phyloP scores from a whole-genome alignment of 2,797 vertebrate genomes.

The Ataeniobius toweri region DNA sequence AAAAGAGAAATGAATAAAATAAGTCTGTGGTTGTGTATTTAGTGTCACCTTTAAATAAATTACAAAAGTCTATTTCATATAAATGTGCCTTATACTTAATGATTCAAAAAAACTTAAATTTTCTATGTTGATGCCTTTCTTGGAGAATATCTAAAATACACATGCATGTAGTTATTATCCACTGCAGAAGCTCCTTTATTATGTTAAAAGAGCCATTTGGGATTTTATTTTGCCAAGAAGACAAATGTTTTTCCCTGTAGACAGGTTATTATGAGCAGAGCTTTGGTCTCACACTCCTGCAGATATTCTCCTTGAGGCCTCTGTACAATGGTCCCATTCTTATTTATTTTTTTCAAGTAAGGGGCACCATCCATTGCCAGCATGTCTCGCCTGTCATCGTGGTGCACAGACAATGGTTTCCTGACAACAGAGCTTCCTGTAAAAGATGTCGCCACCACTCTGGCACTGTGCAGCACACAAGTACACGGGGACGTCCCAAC shows the following conservation, averaged over 20 bases:
- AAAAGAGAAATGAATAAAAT: not conserved
- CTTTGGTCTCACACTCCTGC: constrained; percentile 57
- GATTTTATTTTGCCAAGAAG: constrained; percentile 48
- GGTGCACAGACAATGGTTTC: constrained; percentile 67
- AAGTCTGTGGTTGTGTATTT: not conserved
- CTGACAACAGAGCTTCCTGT: constrained; percentile 69
- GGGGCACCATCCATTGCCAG: constrained; percentile 69
- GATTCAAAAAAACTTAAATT: not conserved
- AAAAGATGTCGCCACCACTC: constrained; percentile 73
- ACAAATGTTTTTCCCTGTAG: constrained; percentile 65
- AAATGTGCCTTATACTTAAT: not conserved
- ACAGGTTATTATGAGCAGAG: constrained; percentile 63
- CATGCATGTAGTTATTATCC: constrained; percentile 8
- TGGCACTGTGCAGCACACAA: constrained; percentile 37
- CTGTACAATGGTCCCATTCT: constrained; percentile 64
- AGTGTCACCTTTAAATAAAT: not conserved
- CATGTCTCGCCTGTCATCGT: constrained; percentile 61
- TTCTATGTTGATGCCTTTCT: not conserved
- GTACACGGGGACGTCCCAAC: constrained; percentile 8
- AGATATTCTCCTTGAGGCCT: constrained; percentile 61
- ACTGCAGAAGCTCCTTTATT: constrained; percentile 17
- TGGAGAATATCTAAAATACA: not conserved
- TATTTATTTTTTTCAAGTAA: constrained; percentile 72
- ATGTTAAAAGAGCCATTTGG: constrained; percentile 34
- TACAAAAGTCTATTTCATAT: not conserved